Conservation (phyloP, 1,140 invertebrate species). For the Druon quercuslanigerum region DNA sequence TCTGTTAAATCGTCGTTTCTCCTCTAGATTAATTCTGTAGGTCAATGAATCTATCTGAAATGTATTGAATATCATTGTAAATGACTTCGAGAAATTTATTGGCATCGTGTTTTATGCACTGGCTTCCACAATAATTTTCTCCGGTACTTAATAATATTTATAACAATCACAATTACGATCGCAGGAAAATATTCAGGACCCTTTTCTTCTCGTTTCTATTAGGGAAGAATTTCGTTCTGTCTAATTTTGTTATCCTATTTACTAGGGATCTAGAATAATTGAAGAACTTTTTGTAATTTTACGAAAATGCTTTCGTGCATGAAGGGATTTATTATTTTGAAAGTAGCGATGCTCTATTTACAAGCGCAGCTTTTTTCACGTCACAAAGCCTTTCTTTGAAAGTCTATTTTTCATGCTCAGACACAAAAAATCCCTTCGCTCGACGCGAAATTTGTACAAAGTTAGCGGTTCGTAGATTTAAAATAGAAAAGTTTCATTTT, state of each 20-base stretch:
- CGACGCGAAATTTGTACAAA: background rate
- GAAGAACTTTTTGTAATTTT: conserved; percentile 1
- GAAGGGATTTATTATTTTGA: background rate
- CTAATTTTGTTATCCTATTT: background rate
- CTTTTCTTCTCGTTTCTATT: background rate
- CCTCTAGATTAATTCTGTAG: no score
- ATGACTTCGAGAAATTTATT: background rate
- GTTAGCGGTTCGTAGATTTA: background rate
- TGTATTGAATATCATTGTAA: no score
- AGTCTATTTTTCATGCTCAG: background rate
- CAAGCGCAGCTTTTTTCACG: conserved; percentile 4
- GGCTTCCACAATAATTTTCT: background rate
- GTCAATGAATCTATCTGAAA: no score
- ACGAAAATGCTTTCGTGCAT: conserved; percentile 10
- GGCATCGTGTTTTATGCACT: background rate
- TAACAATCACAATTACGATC: background rate
- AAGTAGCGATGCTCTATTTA: conserved; percentile 9
- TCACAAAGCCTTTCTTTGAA: background rate
- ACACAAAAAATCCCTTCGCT: background rate
- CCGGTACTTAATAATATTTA: background rate
- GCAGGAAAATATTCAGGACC: background rate
- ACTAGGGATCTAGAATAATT: background rate
- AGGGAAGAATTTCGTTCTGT: background rate
- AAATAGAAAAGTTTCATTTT: conserved; percentile 12
- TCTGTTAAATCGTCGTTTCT: no score